These are phyloP conservation scores for Laspeyria flexula DNA, from an alignment of 2,888 invertebrate genomes.

Conservation along the genomic window DNA sequence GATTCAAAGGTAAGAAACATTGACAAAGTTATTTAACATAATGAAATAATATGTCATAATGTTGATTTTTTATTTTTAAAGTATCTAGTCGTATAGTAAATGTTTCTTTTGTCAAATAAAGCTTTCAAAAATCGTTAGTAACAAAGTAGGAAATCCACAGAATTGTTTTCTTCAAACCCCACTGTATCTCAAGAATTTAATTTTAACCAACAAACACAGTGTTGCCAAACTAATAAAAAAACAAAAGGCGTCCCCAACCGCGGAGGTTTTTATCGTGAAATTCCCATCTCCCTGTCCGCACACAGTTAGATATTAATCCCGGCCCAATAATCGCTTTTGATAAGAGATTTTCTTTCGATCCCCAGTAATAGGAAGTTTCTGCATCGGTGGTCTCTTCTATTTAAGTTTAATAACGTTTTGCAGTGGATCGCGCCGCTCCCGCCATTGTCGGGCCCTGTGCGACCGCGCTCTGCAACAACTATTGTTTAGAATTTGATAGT, in stretches of 20 bases:
- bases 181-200: constrained; percentile 12
- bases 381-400: constrained; percentile 70
- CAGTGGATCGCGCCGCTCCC: constrained; percentile 40
- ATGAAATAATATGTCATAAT: too few species aligned
- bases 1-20: too few species aligned
- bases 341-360: constrained; percentile 81
- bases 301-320: constrained; percentile 76
- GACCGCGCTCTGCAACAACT: constrained; percentile 44
- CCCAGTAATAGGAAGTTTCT: constrained; percentile 80
- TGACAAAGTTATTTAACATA: too few species aligned
- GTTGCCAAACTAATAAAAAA: constrained; percentile 24
- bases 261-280: constrained; percentile 59
- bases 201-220: constrained; percentile 18
- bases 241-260: constrained; percentile 19
- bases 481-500: constrained; percentile 51
- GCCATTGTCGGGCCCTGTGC: constrained; percentile 45
- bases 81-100: too few species aligned
- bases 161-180: background rate
- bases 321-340: constrained; percentile 75
- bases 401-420: constrained; percentile 77
- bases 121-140: too few species aligned
- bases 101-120: too few species aligned
- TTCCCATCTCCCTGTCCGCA: constrained; percentile 63
- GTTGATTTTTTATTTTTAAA: too few species aligned
- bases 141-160: background rate